Evolutionary conservation across 2,113 vertebrate species (phyloP).

Genomic region (Stigmatopora nigra): DNA sequence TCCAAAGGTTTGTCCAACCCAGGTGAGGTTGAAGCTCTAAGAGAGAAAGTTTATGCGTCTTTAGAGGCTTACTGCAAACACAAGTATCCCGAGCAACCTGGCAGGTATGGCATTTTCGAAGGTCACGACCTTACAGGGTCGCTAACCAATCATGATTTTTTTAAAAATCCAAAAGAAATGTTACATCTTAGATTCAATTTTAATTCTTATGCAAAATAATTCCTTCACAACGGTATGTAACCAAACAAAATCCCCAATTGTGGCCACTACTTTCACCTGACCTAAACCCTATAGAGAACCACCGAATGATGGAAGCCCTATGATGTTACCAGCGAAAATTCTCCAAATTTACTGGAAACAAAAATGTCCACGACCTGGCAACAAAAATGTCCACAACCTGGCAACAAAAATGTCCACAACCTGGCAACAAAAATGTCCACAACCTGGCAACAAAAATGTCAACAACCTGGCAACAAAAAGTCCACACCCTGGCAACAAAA

Average conservation of each 20-base stretch:
- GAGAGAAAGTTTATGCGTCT: slow-evolving; percentile 96
- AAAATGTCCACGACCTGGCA: no score
- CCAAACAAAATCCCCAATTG: not conserved
- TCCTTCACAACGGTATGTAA: no score
- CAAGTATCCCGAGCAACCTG: slow-evolving; percentile 97
- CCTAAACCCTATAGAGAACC: not conserved
- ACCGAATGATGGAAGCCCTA: not conserved
- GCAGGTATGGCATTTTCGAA: slow-evolving; percentile 71
- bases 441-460: no score
- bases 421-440: no score
- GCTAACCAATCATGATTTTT: not conserved
- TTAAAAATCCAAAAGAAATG: not conserved
- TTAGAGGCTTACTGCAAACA: slow-evolving; percentile 98
- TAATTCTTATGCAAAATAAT: not conserved
- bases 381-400: no score
- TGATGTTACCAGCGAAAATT: no score
- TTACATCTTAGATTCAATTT: not conserved
- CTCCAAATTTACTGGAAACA: no score
- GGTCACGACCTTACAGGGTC: not conserved
- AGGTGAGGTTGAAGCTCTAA: slow-evolving; percentile 86
- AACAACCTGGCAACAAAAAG: no score
- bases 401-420: no score
- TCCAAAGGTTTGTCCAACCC: slow-evolving; percentile 97
- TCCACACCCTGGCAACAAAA: no score
- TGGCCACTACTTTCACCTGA: not conserved